These are phyloP conservation scores for Pristionchus arcanus DNA, from an alignment of 2,888 invertebrate genomes.

Conservation along the genomic window DNA sequence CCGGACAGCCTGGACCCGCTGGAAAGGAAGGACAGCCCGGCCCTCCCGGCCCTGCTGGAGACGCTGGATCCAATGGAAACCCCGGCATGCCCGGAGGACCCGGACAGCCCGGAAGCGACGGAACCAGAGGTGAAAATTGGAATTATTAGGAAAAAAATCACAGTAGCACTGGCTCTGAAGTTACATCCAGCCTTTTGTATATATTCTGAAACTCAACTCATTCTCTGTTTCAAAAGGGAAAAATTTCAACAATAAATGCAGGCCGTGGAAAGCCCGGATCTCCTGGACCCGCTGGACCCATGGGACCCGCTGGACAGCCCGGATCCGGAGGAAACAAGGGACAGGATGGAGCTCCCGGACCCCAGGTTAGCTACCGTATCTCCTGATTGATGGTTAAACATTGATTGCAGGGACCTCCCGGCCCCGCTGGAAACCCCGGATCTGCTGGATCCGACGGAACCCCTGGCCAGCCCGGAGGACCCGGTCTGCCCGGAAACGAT, in stretches of 20 bases:
- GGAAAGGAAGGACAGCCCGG: conserved; percentile 65
- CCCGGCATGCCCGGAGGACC: conserved; percentile 58
- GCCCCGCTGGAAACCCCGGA: conserved; percentile 63
- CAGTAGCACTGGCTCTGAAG: background rate
- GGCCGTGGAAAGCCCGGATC: conserved; percentile 62
- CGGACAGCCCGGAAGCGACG: conserved; percentile 57
- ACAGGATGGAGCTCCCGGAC: conserved; percentile 64
- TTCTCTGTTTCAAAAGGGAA: background rate
- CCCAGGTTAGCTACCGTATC: conserved; percentile 53
- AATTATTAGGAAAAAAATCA: background rate
- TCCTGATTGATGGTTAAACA: background rate
- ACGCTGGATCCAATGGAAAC: conserved; percentile 61
- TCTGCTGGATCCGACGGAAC: conserved; percentile 61
- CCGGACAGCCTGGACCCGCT: conserved; percentile 61
- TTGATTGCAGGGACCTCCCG: conserved; percentile 59
- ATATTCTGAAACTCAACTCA: background rate
- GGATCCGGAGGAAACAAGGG: conserved; percentile 59
- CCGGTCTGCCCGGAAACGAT: conserved; percentile 60
- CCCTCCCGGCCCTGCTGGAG: conserved; percentile 61
- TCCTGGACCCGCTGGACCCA: conserved; percentile 64
- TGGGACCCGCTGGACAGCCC: conserved; percentile 56
- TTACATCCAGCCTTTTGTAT: background rate
- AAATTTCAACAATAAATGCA: background rate
- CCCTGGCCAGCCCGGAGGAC: conserved; percentile 61
- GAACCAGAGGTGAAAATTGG: conserved; percentile 41